Conservation (phyloP, 2,113 vertebrate species). For the Emberiza fucata region DNA sequence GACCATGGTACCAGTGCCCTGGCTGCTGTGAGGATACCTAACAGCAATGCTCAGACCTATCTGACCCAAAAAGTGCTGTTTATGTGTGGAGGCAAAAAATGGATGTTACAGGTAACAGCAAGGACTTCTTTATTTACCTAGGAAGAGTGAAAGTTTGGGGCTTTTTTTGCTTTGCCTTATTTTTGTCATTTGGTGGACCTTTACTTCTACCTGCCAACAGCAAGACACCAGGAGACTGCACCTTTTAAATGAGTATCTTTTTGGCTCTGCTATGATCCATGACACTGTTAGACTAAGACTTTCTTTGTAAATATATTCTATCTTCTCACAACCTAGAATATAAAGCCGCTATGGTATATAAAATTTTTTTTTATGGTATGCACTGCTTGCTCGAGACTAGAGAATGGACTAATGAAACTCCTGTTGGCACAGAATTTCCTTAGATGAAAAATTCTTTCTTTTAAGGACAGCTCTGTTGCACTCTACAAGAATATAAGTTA, state of each 20-base stretch:
- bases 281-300: not conserved
- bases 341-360: not conserved
- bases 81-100: accelerated
- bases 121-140: not conserved
- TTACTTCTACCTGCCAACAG: not conserved
- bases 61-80: not conserved
- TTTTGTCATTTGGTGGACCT: not conserved
- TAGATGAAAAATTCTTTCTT: not conserved
- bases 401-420: not conserved
- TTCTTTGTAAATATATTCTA: not conserved
- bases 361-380: not conserved
- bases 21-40: not conserved
- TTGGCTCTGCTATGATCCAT: not conserved
- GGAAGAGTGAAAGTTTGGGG: not conserved
- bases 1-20: not conserved
- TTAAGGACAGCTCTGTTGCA: not conserved
- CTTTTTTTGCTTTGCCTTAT: not conserved
- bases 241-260: not conserved
- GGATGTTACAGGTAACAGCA: not conserved
- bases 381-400: not conserved
- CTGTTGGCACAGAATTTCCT: not conserved
- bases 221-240: not conserved
- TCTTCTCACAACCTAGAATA: not conserved
- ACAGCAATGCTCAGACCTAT: not conserved
- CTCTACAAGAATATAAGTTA: not conserved